phyloP scores from a whole-genome alignment of 2,797 vertebrate species.

The Xenopus petersii region DNA sequence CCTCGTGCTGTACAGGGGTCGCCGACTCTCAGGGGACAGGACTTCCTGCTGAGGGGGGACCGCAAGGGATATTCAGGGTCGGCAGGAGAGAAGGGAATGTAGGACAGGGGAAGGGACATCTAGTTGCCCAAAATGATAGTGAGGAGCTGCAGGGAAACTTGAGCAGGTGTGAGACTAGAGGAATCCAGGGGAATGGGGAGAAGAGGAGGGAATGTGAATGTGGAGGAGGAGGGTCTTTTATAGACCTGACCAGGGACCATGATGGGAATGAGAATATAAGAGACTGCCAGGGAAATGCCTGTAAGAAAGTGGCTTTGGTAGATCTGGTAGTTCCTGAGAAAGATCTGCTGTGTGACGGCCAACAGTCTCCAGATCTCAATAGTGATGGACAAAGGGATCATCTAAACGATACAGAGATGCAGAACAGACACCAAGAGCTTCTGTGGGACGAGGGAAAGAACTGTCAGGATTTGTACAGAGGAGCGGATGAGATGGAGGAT shows the following conservation, averaged over 20 bases:
- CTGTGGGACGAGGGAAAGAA: not conserved
- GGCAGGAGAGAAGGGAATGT: not conserved
- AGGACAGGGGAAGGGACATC: not conserved
- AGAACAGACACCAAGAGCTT: not conserved
- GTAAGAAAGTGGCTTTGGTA: constrained; percentile 2
- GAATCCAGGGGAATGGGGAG: not conserved
- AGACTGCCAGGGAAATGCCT: constrained; percentile 5
- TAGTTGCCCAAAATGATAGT: not conserved
- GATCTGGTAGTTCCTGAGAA: not conserved
- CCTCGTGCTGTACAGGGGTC: not conserved
- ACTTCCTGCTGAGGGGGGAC: not conserved
- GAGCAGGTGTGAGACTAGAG: not conserved
- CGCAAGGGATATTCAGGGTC: not conserved
- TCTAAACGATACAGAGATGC: not conserved
- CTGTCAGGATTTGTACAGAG: constrained; percentile 20
- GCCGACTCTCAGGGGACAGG: not conserved
- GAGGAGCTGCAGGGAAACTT: not conserved
- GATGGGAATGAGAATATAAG: no score
- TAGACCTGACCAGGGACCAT: no score
- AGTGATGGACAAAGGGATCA: not conserved
- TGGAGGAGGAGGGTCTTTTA: no score
- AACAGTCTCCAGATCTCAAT: not conserved
- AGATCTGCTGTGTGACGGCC: not conserved
- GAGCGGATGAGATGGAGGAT: constrained; percentile 6
- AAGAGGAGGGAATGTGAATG: no score